Percentiles rank a stretch among this genome's conserved stretches.
Conservation (phyloP, 2,113 vertebrate genomes). For the Cephalophus harveyi region DNA sequence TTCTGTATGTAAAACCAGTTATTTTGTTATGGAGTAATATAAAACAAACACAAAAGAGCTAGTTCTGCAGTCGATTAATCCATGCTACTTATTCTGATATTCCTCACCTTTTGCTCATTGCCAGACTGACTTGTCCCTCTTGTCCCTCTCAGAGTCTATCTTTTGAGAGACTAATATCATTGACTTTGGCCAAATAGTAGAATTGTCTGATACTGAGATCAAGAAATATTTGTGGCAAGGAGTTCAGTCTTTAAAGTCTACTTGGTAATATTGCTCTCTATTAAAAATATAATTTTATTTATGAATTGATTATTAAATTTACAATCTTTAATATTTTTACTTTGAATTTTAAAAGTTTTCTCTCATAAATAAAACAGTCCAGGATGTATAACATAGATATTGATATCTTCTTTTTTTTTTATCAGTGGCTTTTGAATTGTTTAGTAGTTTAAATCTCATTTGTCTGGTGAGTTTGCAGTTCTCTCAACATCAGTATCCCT, state of each 20-base stretch:
- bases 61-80: neutral
- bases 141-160: neutral
- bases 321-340: neutral
- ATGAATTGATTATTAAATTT: neutral
- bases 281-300: neutral
- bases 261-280: neutral
- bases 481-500: neutral
- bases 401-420: neutral
- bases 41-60: neutral
- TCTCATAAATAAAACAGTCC: neutral
- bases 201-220: neutral
- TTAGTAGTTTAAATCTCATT: neutral
- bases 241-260: neutral
- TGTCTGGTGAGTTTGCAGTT: neutral
- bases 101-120: neutral
- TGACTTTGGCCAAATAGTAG: neutral
- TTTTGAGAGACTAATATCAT: neutral
- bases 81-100: neutral
- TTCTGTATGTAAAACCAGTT: neutral
- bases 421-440: neutral
- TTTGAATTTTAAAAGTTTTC: neutral
- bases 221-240: neutral
- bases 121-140: neutral
- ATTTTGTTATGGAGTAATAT: neutral
- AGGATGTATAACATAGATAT: neutral